phyloP scores from a whole-genome alignment of 1,140 invertebrate genomes.

The Pachypeltis micranthus region DNA sequence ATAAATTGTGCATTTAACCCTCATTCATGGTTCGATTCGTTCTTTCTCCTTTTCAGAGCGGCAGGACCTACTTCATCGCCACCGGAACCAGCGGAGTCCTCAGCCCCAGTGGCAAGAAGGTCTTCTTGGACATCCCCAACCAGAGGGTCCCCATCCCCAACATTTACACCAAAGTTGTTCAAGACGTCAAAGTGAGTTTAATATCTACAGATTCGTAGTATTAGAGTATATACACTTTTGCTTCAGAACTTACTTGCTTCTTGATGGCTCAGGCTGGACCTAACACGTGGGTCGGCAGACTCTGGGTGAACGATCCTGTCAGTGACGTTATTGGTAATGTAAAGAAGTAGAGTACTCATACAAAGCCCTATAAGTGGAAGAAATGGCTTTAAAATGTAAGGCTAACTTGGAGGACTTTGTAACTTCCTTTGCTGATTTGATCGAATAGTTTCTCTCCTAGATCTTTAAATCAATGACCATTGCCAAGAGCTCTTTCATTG shows the following conservation, averaged over 20 bases:
- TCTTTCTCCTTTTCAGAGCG: not conserved
- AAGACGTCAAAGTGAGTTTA: not conserved
- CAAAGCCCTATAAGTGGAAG: too few species aligned
- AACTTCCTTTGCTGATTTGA: too few species aligned
- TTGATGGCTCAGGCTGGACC: not conserved
- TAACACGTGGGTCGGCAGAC: not conserved
- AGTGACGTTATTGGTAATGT: too few species aligned
- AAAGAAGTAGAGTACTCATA: too few species aligned
- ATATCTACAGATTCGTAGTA: not conserved
- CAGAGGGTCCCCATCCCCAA: not conserved
- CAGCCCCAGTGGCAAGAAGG: not conserved
- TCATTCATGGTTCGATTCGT: not conserved
- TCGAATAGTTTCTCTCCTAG: too few species aligned
- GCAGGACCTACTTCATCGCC: not conserved
- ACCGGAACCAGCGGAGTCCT: not conserved
- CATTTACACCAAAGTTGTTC: not conserved
- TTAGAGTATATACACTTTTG: not conserved
- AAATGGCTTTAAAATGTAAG: too few species aligned
- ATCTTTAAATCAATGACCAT: too few species aligned
- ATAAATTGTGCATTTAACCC: not conserved
- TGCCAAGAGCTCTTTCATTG: too few species aligned
- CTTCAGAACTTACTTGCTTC: not conserved
- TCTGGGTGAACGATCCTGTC: too few species aligned
- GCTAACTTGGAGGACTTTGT: too few species aligned
- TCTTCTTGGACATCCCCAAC: not conserved